A percentile compares a stretch with the other conserved stretches of the same genome.
Conservation (phyloP, 2,797 vertebrate genomes). For the Sciurus carolinensis region DNA sequence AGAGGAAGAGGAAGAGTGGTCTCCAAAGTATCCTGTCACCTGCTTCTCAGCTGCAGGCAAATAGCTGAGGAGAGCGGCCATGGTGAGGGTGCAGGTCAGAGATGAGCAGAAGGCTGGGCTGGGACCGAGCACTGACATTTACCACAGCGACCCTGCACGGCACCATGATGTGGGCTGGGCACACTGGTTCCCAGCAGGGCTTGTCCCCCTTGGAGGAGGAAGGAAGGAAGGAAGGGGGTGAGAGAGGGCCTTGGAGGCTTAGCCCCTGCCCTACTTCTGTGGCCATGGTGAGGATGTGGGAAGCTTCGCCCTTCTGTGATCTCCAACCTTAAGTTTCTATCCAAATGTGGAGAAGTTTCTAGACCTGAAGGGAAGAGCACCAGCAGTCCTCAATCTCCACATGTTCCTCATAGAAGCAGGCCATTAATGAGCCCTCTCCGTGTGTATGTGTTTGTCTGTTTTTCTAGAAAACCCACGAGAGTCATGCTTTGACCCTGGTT, state of each 20-base stretch:
- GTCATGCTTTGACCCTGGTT: constrained; percentile 97
- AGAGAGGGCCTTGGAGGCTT: not conserved
- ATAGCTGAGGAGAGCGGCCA: not conserved
- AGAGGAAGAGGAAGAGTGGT: not conserved
- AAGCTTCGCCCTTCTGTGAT: not conserved
- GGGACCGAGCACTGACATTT: not conserved
- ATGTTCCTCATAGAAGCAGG: not conserved
- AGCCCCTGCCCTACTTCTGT: not conserved
- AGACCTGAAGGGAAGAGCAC: not conserved
- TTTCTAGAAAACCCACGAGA: constrained; percentile 96
- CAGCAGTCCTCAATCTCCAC: not conserved
- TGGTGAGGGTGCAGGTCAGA: not conserved
- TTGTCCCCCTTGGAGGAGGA: not conserved
- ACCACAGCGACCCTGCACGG: not conserved
- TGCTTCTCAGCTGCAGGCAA: not conserved
- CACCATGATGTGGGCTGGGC: not conserved
- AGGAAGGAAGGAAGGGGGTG: not conserved
- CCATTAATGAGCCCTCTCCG: not conserved
- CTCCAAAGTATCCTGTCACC: not conserved
- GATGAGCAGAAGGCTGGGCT: not conserved
- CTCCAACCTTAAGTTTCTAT: not conserved
- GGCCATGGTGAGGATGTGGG: not conserved
- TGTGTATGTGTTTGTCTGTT: not conserved
- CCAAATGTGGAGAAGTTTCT: not conserved
- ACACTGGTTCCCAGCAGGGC: fast-evolving